Conservation (phyloP, 2,888 invertebrate genomes). For the Ectemnius cavifrons region DNA sequence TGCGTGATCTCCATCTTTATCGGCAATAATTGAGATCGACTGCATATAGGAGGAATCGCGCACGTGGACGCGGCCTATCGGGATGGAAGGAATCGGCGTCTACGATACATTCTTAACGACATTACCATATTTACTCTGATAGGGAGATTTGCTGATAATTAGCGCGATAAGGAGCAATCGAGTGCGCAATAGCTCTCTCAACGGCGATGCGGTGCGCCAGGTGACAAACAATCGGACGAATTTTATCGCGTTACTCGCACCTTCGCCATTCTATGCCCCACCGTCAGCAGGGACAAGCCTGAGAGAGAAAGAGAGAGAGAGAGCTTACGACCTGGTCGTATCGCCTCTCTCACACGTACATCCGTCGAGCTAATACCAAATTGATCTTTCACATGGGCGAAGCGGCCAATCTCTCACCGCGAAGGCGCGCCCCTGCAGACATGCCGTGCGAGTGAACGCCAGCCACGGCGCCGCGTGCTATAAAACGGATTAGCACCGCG, state of each 20-base stretch:
- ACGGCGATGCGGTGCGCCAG: conserved; percentile 36
- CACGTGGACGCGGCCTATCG: conserved; percentile 22
- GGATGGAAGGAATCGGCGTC: conserved; percentile 51
- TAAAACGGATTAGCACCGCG: conserved; percentile 67
- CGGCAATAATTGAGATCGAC: conserved; percentile 43
- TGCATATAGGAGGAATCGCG: neutral
- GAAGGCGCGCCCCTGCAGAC: conserved; percentile 17
- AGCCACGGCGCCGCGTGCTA: conserved; percentile 48
- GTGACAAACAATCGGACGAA: conserved; percentile 59
- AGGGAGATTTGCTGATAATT: conserved; percentile 76
- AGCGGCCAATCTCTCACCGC: neutral
- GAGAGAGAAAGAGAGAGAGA: too few species aligned
- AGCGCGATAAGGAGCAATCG: conserved; percentile 72
- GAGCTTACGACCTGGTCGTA: neutral
- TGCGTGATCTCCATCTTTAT: conserved; percentile 26
- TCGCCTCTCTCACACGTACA: neutral
- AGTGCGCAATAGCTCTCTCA: conserved; percentile 61
- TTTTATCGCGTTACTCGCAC: conserved; percentile 55
- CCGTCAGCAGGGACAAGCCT: conserved; percentile 8
- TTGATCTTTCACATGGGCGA: too few species aligned
- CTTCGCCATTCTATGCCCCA: conserved; percentile 25
- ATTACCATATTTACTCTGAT: conserved; percentile 74
- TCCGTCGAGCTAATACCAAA: too few species aligned
- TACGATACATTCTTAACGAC: conserved; percentile 66
- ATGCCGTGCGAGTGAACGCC: conserved; percentile 44